Base-by-base conservation (phyloP, 2,113 vertebrate species). In the Archilochus colubris region DNA sequence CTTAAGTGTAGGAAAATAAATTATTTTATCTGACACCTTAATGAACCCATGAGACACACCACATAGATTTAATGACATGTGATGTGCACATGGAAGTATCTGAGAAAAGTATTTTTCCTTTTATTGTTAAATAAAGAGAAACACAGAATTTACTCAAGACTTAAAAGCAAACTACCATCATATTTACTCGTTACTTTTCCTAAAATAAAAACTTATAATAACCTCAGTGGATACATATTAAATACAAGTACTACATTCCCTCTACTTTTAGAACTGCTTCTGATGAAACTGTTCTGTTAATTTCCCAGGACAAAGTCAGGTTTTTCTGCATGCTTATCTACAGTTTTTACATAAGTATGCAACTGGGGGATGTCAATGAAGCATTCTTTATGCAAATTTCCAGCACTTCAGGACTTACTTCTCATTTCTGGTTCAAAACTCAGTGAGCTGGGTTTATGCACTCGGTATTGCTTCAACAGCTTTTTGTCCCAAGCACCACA, bases 401-500 rank as follows among this genome's bases (percentile, higher is more conserved):
- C 66, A 66, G 50, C 30, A 83, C 17, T 63, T 87, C 30, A 91
- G 77, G 63, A 96, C 98, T 98, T 98, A 99, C 99, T 99, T 98
- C 99, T 99, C 97, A 98, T 98, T 93, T 99, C 99, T 1, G 98
- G 98, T 81, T 99, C 99, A 70, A 98, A 99, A 97, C 99, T 98
- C 83, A 99, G 97, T 1, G 99, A 99, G 95, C 99, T 99, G 7
- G 99, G 99, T 83, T 99, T 99, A 97, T 99, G 99, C 53, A 99
- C 98, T 17, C 99, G 97, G 72, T 99, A 99, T 81, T 99, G 99
- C 88, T 99, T 99, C 90, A 99, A 95, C 2, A 99, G 97, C 94
- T 99, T 99, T 98, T 99, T 99, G 97, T 99, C 99, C 99, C 99
- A 99, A 82, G 99, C 99, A 12, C 99, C 99, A 1, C 99, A 99